A percentile compares a stretch with the other conserved stretches of the same genome.
Conservation (phyloP, 2,113 vertebrate species). For the Colius striatus region DNA sequence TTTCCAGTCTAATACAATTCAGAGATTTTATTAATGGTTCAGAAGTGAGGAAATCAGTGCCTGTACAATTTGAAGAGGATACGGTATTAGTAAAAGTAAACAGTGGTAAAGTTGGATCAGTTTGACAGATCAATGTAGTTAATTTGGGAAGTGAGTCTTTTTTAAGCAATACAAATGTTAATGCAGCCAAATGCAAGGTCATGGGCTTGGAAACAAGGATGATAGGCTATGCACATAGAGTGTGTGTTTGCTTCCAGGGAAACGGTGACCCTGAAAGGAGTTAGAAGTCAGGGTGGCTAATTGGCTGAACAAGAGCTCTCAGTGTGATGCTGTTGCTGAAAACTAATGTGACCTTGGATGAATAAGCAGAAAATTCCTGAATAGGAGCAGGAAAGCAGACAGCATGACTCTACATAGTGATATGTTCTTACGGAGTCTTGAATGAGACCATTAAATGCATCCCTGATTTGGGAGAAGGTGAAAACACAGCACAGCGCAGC, state of each 20-base stretch:
- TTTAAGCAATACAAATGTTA: slow-evolving; percentile 11
- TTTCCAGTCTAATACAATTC: neutral
- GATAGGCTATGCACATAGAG: neutral
- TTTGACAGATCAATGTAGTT: neutral
- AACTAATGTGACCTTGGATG: neutral
- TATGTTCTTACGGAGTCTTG: neutral
- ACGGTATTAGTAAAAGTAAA: neutral
- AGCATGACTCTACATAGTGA: neutral
- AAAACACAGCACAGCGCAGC: neutral
- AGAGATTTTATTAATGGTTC: neutral
- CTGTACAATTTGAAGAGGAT: neutral
- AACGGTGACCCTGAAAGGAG: neutral
- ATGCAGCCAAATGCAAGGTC: neutral
- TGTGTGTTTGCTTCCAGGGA: neutral
- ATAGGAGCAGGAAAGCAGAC: neutral
- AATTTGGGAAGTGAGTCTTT: neutral
- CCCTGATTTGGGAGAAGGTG: neutral
- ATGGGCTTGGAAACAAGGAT: neutral
- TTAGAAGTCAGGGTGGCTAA: neutral
- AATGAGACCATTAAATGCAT: neutral
- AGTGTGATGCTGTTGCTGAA: neutral
- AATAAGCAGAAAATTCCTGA: slow-evolving; percentile 9
- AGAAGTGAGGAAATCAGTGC: neutral
- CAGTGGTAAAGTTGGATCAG: neutral
- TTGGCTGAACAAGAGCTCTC: neutral